phyloP scores from a whole-genome alignment of 2,113 vertebrate species.

The Gymnobelideus leadbeateri region DNA sequence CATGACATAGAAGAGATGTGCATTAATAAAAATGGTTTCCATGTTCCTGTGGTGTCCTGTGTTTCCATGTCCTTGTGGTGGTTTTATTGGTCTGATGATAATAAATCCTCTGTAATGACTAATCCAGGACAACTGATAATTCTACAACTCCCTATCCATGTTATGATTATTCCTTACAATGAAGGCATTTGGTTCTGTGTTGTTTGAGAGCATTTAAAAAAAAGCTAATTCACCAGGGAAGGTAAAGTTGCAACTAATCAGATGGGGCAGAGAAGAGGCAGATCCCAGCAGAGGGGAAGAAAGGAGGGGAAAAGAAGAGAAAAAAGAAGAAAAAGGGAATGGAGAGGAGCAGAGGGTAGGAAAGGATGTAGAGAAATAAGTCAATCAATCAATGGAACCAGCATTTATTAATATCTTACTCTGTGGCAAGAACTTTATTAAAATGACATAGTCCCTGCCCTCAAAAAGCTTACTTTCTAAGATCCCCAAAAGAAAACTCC shows the following conservation, averaged over 20 bases:
- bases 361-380: background rate
- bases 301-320: background rate
- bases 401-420: background rate
- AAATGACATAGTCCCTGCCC: background rate
- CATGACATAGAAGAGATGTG: background rate
- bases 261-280: background rate
- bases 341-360: background rate
- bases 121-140: background rate
- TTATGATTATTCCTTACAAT: background rate
- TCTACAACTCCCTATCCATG: background rate
- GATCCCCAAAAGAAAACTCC: no score
- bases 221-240: background rate
- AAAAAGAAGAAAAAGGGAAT: background rate
- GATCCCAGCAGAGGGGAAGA: background rate
- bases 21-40: background rate
- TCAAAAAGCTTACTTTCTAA: background rate
- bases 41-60: background rate
- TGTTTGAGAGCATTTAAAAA: background rate
- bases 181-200: background rate
- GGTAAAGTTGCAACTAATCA: background rate
- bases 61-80: background rate
- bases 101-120: background rate
- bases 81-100: slow-evolving; percentile 9
- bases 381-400: background rate
- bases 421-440: background rate